phyloP scores from a whole-genome alignment of 1,140 invertebrate genomes.

The Capitella teleta region DNA sequence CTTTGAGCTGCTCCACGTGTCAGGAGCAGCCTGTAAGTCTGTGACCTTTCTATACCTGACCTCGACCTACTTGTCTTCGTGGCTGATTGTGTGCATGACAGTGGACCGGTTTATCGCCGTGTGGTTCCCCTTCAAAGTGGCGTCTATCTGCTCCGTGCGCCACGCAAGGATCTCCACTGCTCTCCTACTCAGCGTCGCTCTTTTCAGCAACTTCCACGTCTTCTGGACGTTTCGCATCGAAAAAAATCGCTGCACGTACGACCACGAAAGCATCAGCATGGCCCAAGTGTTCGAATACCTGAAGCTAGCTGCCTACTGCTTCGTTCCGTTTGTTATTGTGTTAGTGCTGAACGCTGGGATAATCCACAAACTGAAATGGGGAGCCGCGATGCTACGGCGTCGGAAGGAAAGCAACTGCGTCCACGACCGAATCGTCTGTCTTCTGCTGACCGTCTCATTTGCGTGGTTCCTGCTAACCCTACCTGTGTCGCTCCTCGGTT shows the following conservation, averaged over 20 bases:
- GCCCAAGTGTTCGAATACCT: neutral
- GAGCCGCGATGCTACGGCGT: too few relatives aligned
- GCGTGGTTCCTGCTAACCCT: too few relatives aligned
- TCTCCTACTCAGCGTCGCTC: neutral
- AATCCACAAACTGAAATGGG: too few relatives aligned
- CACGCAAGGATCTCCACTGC: constrained; percentile 3
- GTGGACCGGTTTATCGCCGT: constrained; percentile 10
- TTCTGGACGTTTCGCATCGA: constrained; percentile 5
- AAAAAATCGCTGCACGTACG: neutral
- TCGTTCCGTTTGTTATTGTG: constrained; percentile 6
- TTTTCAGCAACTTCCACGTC: constrained; percentile 5
- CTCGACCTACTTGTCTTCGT: constrained; percentile 3
- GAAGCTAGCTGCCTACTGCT: neutral
- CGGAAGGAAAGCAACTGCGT: too few relatives aligned
- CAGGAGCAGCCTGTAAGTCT: neutral
- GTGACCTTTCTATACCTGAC: constrained; percentile 2
- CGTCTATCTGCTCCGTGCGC: constrained; percentile 1
- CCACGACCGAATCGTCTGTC: too few relatives aligned
- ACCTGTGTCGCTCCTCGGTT: too few relatives aligned
- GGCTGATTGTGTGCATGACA: constrained; percentile 9
- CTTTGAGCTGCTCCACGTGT: constrained; percentile 6
- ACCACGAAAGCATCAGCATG: neutral
- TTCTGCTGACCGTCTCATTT: too few relatives aligned
- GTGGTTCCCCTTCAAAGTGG: constrained; percentile 9
- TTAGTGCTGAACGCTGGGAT: constrained; percentile 5